A percentile compares a stretch with the other conserved stretches of the same genome.
Evolutionary conservation across 2,113 vertebrate species (phyloP).

Genomic region (Mobula hypostoma): DNA sequence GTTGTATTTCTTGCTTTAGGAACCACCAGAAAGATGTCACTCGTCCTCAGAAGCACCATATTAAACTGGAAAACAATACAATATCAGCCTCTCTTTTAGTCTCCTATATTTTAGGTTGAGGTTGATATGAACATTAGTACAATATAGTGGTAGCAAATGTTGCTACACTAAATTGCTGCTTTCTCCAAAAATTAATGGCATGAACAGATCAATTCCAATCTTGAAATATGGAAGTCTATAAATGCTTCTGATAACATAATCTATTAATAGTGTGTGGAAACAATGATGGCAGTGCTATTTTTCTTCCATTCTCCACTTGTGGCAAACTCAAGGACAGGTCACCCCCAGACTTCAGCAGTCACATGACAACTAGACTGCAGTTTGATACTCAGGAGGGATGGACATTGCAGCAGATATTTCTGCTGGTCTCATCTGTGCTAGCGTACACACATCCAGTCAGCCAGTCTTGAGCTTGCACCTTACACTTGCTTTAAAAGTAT

Average conservation of each 20-base stretch:
- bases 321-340: neutral
- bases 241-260: neutral
- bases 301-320: neutral
- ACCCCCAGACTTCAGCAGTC: neutral
- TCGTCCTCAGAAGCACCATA: too few relatives aligned
- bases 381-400: neutral
- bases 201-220: neutral
- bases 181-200: neutral
- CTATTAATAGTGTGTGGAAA: neutral
- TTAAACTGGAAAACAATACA: neutral
- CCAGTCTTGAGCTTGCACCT: neutral
- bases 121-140: neutral
- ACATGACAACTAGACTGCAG: neutral
- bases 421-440: neutral
- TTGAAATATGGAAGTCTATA: neutral
- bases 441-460: neutral
- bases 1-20: too few relatives aligned
- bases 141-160: neutral
- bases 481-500: neutral
- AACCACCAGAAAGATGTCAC: too few relatives aligned
- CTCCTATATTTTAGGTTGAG: neutral
- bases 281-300: neutral
- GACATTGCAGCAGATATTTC: neutral
- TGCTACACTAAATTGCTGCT: neutral
- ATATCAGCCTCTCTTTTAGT: neutral